These are phyloP conservation scores for Coelogynopora nodosa DNA, from an alignment of 2,888 invertebrate species.

Conservation along the genomic window DNA sequence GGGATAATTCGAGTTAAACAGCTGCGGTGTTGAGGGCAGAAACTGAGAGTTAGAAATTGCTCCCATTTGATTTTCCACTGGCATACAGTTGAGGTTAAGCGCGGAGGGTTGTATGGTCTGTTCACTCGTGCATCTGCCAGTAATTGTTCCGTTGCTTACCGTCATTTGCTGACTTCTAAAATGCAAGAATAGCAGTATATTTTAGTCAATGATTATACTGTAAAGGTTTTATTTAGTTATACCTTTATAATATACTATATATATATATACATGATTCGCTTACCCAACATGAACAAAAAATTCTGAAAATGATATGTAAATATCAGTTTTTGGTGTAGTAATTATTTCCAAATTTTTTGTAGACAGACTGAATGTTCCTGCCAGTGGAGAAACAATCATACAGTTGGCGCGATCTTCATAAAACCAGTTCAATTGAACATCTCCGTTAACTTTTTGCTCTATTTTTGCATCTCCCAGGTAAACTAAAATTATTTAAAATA, in stretches of 20 bases:
- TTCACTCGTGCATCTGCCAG: not conserved
- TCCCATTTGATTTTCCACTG: not conserved
- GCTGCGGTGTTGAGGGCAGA: not conserved
- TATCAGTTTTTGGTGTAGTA: conserved; percentile 44
- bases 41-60: not conserved
- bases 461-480: conserved; percentile 43
- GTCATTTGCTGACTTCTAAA: conserved; percentile 40
- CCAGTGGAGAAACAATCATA: conserved; percentile 44
- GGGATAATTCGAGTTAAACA: not conserved
- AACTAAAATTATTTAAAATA: conserved; percentile 6
- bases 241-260: not conserved
- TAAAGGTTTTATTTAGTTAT: too few species aligned
- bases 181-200: not conserved
- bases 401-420: conserved; percentile 45
- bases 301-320: conserved; percentile 40
- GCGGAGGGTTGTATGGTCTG: not conserved
- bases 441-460: conserved; percentile 42
- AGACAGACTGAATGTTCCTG: conserved; percentile 44
- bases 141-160: conserved; percentile 35
- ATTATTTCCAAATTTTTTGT: conserved; percentile 46
- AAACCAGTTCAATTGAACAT: conserved; percentile 43
- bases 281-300: conserved; percentile 43
- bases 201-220: too few species aligned
- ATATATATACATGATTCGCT: not conserved
- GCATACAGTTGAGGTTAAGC: not conserved